Evolutionary conservation across 2,888 invertebrate species (phyloP), one percentile per base, ranked within the genome.

Genomic region (Galeruca laticollis): DNA sequence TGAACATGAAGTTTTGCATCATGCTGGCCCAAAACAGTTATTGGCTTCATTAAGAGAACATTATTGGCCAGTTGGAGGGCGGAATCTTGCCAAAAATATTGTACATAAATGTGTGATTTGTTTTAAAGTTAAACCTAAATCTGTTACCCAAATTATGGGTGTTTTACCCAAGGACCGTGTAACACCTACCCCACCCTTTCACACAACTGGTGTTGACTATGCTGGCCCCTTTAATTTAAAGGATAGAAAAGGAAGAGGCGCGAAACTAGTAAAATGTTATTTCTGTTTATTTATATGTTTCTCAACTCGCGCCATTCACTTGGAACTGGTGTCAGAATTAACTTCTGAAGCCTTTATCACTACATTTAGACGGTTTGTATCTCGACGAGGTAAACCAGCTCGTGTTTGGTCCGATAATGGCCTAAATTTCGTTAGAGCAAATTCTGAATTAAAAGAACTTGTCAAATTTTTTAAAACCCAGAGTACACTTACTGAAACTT

Each of bases 201-300:
- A 69, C 21, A 37, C 15, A 1, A 51, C 6, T 5, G 26, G 71
- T 9, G 13, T 73, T 26, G 72, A 71, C 40, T 71, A 69, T 62
- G 72, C 70, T 2, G 72, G 70, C 15, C 73, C 70, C 31, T 63
- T 72, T 56, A 10, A 59, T 1, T 49, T 69, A 10, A 68, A 64
- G 11, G 64, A 71, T 60, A 52, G 51, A 10, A 52, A 43, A 31
- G 47, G 66, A 37, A 51, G 71, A 11, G 66, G 60, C 20, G 35
- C 59, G 11, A 73, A 61, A 54, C 37, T 65, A 21, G 10, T 52
- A 35, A 75, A 73, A 37, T 61, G 68, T 15, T 71, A 73, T 43
- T 54, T 74, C 18, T 59, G 64, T 31, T 35, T 69, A 37, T 74
- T 74, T 20, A 61, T 75, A 15, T 73, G 75, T 64, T 61, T 62